These are phyloP conservation scores for Parnassius smintheus DNA, from an alignment of 2,888 invertebrate genomes.

Conservation along the genomic window DNA sequence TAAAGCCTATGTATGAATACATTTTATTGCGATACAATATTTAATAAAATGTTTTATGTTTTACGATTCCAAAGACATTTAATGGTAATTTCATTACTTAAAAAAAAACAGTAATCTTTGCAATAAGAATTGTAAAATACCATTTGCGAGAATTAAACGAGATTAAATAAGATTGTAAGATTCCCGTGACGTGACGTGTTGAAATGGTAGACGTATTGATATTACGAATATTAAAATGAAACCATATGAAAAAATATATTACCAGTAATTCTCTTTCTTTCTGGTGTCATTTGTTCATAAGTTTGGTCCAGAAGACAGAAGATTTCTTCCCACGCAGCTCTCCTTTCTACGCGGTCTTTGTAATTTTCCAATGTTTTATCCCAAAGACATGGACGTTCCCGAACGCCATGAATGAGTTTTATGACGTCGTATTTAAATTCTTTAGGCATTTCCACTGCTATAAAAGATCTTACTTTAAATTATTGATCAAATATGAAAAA, in stretches of 20 bases:
- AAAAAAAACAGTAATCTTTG: no score
- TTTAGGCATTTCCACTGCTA: conserved; percentile 44
- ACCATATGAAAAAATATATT: conserved; percentile 30
- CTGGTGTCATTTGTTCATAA: conserved; percentile 57
- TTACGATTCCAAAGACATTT: no score
- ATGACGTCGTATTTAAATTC: conserved; percentile 65
- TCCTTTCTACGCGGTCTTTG: conserved; percentile 64
- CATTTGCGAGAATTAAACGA: no score
- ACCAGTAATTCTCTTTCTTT: conserved; percentile 59
- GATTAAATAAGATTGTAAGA: no score
- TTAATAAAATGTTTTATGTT: no score
- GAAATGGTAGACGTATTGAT: conserved; percentile 9
- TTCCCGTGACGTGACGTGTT: conserved; percentile 14
- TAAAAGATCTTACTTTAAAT: conserved; percentile 2
- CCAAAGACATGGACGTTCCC: conserved; percentile 65
- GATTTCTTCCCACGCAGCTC: conserved; percentile 67
- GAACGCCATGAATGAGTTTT: conserved; percentile 52
- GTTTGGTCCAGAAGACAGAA: conserved; percentile 53
- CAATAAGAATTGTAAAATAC: no score
- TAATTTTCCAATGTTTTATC: conserved; percentile 64
- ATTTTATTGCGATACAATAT: no score
- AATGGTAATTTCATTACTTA: no score
- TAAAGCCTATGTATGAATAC: no score
- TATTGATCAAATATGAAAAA: conserved; percentile 27
- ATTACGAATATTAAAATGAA: background rate